Percentiles rank a stretch among this genome's conserved stretches.
phyloP scores from a whole-genome alignment of 2,797 vertebrate species.

The Poecilia wingei region DNA sequence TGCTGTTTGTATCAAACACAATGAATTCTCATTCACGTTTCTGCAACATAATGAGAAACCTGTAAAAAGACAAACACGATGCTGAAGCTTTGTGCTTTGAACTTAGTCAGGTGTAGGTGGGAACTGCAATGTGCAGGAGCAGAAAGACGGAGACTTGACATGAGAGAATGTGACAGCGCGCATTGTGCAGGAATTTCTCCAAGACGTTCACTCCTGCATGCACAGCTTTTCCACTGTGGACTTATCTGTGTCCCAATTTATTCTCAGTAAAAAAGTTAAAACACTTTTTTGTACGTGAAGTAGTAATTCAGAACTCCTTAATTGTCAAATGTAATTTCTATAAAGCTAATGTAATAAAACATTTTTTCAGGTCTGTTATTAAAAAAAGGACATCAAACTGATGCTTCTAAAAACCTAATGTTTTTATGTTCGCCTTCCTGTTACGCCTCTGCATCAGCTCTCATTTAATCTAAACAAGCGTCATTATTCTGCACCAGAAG shows the following conservation, averaged over 20 bases:
- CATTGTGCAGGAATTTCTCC: not conserved
- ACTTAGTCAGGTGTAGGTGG: slow-evolving; percentile 21
- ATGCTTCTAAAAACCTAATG: not conserved
- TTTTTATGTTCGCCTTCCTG: not conserved
- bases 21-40: not conserved
- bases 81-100: slow-evolving; percentile 3
- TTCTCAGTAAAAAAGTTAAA: not conserved
- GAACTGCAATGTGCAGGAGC: slow-evolving; percentile 8
- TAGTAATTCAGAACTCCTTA: not conserved
- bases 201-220: not conserved
- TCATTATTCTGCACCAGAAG: no score
- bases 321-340: not conserved
- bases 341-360: not conserved
- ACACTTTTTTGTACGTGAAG: not conserved
- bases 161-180: not conserved
- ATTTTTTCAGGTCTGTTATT: not conserved
- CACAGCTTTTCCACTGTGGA: not conserved
- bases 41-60: not conserved
- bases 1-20: not conserved
- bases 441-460: no score
- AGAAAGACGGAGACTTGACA: not conserved
- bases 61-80: not conserved
- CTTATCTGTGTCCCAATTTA: not conserved
- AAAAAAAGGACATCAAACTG: no score
- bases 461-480: no score